These are phyloP conservation scores for Megalurothrips usitatus DNA, from an alignment of 2,888 invertebrate species.

Conservation along the genomic window DNA sequence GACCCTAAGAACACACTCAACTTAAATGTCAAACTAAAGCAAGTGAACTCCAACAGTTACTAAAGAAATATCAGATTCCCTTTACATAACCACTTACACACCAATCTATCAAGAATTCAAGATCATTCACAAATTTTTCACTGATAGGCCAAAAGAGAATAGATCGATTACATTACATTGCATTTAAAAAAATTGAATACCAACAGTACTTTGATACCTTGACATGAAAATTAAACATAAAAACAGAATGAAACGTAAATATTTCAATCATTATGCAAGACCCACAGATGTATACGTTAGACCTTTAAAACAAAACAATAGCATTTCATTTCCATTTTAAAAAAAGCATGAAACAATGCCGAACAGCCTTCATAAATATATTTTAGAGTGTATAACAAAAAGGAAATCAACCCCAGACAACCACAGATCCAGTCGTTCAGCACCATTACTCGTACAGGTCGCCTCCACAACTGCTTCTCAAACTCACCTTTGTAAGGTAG, in stretches of 20 bases:
- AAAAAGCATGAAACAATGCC: conserved; percentile 21
- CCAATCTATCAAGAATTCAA: conserved; percentile 23
- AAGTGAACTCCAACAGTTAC: conserved; percentile 13
- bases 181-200: conserved; percentile 4
- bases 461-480: conserved; percentile 13
- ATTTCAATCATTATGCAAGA: conserved; percentile 8
- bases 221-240: conserved; percentile 3
- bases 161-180: neutral
- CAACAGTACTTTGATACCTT: conserved; percentile 13
- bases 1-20: conserved; percentile 16
- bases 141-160: conserved; percentile 18
- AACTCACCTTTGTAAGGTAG: neutral
- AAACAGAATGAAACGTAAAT: conserved; percentile 11
- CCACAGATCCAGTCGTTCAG: conserved; percentile 22
- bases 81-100: neutral
- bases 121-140: conserved; percentile 14
- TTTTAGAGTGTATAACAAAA: conserved; percentile 25
- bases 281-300: conserved; percentile 2
- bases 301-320: conserved; percentile 27
- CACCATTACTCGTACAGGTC: conserved; percentile 13
- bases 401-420: conserved; percentile 22
- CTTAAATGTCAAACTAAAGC: neutral
- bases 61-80: neutral
- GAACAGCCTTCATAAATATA: conserved; percentile 23
- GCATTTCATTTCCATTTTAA: neutral